Evolutionary conservation across 2,797 vertebrate species (phyloP).

Genomic region (Pseudomugil gertrudae): DNA sequence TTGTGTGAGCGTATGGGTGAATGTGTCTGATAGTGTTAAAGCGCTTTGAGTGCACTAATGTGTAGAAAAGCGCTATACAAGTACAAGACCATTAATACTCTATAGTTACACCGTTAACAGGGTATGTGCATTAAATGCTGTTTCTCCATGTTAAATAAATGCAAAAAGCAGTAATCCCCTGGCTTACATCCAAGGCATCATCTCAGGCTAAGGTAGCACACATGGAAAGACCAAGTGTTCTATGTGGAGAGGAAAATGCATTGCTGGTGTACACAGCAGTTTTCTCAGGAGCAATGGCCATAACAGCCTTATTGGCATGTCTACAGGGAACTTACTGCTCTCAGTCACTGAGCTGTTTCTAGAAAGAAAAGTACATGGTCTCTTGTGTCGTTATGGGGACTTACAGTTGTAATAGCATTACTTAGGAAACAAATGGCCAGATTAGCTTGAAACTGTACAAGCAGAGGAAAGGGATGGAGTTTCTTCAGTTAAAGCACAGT

Average conservation of each 20-base stretch:
- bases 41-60: no score
- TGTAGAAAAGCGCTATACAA: no score
- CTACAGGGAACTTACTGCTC: constrained; percentile 53
- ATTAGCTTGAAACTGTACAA: constrained; percentile 33
- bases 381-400: constrained; percentile 26
- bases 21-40: no score
- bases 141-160: constrained; percentile 64
- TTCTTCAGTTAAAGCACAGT: constrained; percentile 11
- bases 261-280: constrained; percentile 69
- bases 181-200: constrained; percentile 70
- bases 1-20: no score
- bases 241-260: constrained; percentile 62
- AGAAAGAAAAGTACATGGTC: constrained; percentile 29
- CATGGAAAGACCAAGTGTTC: constrained; percentile 46
- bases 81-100: no score
- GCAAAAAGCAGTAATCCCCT: constrained; percentile 65
- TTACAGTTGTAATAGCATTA: constrained; percentile 28
- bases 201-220: constrained; percentile 58
- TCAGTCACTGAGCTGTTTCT: constrained; percentile 48
- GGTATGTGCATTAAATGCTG: constrained; percentile 57
- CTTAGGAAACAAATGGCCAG: constrained; percentile 34
- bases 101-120: constrained; percentile 58
- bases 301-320: constrained; percentile 68
- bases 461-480: not conserved
- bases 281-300: constrained; percentile 66